phyloP scores from a whole-genome alignment of 2,888 invertebrate genomes.

The Rotaria socialis region DNA sequence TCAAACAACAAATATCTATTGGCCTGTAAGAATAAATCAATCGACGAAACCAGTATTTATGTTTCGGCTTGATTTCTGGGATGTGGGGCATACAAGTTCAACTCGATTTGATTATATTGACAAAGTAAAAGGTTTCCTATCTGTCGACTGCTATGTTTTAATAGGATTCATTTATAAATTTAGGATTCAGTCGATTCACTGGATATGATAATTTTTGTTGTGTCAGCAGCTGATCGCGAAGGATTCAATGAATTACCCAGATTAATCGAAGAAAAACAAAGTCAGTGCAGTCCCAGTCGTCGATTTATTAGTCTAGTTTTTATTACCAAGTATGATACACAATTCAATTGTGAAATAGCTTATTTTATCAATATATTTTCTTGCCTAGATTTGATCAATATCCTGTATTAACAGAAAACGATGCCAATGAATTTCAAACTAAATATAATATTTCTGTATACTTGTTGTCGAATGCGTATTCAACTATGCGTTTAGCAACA shows the following conservation, averaged over 20 bases:
- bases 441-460: neutral
- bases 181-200: neutral
- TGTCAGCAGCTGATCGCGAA: slow-evolving; percentile 21
- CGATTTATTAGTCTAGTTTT: neutral
- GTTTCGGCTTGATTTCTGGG: slow-evolving; percentile 31
- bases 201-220: neutral
- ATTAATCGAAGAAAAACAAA: neutral
- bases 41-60: neutral
- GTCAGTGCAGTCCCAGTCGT: neutral
- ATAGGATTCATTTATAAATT: neutral
- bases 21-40: slow-evolving; percentile 28
- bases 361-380: neutral
- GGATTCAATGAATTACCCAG: neutral
- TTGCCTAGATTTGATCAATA: neutral
- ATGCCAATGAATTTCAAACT: neutral
- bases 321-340: neutral
- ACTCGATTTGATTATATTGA: slow-evolving; percentile 17
- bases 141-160: neutral
- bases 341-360: neutral
- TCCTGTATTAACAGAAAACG: neutral
- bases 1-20: slow-evolving; percentile 21
- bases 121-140: neutral
- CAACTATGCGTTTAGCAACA: neutral
- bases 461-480: neutral
- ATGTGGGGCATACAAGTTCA: neutral